A percentile compares a stretch with the other conserved stretches of the same genome.
Conservation (phyloP, 1,140 invertebrate species). For the Zelostemma sp. region DNA sequence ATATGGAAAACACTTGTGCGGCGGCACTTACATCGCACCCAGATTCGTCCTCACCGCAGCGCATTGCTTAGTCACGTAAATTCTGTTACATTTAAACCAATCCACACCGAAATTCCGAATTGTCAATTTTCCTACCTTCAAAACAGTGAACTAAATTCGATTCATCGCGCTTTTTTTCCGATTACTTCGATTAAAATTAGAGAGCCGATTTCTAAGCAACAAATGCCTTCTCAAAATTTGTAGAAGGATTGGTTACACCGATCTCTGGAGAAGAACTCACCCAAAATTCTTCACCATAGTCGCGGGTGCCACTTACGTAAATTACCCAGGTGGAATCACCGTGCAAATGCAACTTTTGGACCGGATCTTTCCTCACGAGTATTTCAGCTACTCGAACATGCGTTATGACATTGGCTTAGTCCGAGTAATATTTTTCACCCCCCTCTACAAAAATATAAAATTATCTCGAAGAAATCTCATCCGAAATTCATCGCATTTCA, state of each 20-base stretch:
- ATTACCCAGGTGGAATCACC: constrained; percentile 37
- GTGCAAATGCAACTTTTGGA: constrained; percentile 54
- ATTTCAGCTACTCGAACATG: constrained; percentile 51
- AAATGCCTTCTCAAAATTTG: no score
- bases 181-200: no score
- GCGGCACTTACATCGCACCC: constrained; percentile 30
- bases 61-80: constrained; percentile 36
- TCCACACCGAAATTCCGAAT: no score
- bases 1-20: constrained; percentile 24
- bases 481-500: constrained; percentile 23
- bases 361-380: constrained; percentile 52
- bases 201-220: no score
- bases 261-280: constrained; percentile 46
- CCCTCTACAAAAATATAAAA: no score
- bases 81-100: neutral
- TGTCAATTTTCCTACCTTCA: no score
- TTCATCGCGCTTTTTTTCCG: no score
- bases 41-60: constrained; percentile 36
- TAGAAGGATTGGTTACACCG: constrained; percentile 26
- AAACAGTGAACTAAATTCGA: no score
- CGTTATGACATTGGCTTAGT: constrained; percentile 60
- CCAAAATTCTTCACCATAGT: constrained; percentile 50
- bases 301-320: constrained; percentile 54
- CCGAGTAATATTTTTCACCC: no score
- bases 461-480: neutral